phyloP scores from a whole-genome alignment of 1,140 invertebrate genomes.

The Nixonia krombeini region DNA sequence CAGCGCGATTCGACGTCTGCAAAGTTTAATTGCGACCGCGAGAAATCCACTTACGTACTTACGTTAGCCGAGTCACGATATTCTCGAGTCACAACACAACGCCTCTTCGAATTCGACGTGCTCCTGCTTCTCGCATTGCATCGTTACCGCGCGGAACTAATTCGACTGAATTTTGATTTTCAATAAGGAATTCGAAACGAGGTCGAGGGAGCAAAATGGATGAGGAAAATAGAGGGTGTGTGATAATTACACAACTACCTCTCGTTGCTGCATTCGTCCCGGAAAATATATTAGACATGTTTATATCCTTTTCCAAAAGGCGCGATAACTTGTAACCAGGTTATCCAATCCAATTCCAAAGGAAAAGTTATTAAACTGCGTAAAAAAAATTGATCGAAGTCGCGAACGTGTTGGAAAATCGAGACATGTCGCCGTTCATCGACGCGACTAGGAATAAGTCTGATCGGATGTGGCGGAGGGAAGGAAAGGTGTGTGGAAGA shows the following conservation, averaged over 20 bases:
- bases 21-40: constrained; percentile 42
- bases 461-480: too few relatives aligned
- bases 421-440: too few relatives aligned
- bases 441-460: too few relatives aligned
- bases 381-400: too few relatives aligned
- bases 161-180: constrained; percentile 53
- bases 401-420: too few relatives aligned
- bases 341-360: too few relatives aligned
- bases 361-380: too few relatives aligned
- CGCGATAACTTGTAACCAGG: too few relatives aligned
- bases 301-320: constrained; percentile 7
- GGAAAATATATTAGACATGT: too few relatives aligned
- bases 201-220: constrained; percentile 19
- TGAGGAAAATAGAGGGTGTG: constrained; percentile 26
- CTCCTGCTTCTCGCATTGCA: constrained; percentile 18
- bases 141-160: constrained; percentile 34
- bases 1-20: constrained; percentile 30
- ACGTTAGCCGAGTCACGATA: constrained; percentile 28
- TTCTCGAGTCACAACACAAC: constrained; percentile 33
- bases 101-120: constrained; percentile 25
- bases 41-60: constrained; percentile 46
- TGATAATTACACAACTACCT: constrained; percentile 16
- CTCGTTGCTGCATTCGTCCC: too few relatives aligned
- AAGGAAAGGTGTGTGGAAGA: too few relatives aligned
- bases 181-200: constrained; percentile 40